Conservation (phyloP, 2,888 invertebrate genomes). For the Tineola bisselliella region DNA sequence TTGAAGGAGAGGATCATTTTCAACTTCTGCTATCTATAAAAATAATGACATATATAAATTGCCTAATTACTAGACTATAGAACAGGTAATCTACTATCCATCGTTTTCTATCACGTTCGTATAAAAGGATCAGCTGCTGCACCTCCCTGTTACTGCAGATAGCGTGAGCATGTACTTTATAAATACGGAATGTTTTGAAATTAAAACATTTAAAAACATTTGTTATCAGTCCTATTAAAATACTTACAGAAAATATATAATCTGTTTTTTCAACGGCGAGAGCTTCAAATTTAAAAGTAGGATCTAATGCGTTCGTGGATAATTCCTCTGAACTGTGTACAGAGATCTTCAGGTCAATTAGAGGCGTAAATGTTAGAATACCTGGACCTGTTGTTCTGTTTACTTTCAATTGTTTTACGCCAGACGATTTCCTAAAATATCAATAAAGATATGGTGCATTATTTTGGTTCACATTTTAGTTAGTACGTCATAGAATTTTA, state of each 20-base stretch:
- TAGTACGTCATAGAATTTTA: no score
- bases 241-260: constrained; percentile 14
- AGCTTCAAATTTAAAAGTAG: constrained; percentile 27
- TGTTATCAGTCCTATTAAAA: no score
- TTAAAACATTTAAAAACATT: no score
- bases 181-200: no score
- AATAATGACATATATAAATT: not conserved
- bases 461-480: no score
- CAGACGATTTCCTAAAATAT: constrained; percentile 25
- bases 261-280: not conserved
- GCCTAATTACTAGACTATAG: no score
- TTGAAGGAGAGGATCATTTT: constrained; percentile 40
- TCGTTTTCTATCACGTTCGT: no score
- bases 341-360: constrained; percentile 40
- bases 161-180: no score
- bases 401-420: constrained; percentile 31
- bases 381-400: constrained; percentile 63
- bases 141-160: no score
- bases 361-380: constrained; percentile 45
- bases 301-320: constrained; percentile 33
- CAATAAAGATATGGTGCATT: no score
- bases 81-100: no score
- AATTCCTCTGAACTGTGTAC: constrained; percentile 44
- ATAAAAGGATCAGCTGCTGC: no score
- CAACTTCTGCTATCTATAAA: constrained; percentile 32